Conservation (phyloP, 2,113 vertebrate genomes). For the Gymnarchus niloticus region DNA sequence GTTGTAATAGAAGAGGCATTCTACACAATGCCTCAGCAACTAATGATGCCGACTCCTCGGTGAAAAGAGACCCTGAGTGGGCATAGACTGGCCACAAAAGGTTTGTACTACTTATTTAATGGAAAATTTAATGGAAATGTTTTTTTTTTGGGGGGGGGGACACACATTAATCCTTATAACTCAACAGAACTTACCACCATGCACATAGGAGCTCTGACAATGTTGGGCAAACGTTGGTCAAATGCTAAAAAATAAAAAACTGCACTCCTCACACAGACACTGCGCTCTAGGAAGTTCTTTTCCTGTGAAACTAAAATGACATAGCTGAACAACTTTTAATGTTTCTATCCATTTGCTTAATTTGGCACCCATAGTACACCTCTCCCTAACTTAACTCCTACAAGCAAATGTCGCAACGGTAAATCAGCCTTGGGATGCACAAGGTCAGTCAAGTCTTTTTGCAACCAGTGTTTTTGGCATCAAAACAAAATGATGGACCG, state of each 20-base stretch:
- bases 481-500: conserved; percentile 40
- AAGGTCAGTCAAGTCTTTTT: conserved; percentile 40
- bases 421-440: conserved; percentile 53
- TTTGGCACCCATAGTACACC: conserved; percentile 16
- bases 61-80: conserved; percentile 6
- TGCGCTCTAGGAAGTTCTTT: background rate
- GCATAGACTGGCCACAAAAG: conserved; percentile 6
- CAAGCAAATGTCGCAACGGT: conserved; percentile 42
- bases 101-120: conserved; percentile 1
- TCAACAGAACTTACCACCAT: background rate
- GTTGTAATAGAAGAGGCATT: background rate
- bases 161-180: background rate
- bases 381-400: background rate
- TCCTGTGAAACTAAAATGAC: background rate
- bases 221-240: background rate
- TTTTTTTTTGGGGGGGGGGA: no score
- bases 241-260: background rate
- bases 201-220: background rate
- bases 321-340: conserved; percentile 22
- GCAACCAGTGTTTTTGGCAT: conserved; percentile 56
- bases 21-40: background rate
- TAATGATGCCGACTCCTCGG: background rate
- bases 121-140: background rate
- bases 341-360: conserved; percentile 31
- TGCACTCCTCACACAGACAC: background rate